Evolutionary conservation across 2,113 vertebrate genomes (phyloP).

Genomic region (Rhegmatorhina hoffmannsi): DNA sequence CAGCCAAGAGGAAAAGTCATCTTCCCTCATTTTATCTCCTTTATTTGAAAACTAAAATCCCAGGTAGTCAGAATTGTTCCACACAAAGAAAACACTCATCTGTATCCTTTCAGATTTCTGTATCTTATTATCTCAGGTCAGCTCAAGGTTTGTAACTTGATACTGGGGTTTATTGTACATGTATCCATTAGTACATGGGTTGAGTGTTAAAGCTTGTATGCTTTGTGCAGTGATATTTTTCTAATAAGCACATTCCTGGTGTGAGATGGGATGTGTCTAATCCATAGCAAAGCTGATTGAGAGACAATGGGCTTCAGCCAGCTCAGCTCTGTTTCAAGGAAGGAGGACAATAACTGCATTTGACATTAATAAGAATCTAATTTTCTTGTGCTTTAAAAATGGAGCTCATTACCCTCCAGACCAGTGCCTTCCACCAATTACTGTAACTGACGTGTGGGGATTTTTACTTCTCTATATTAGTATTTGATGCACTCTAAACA

Average conservation of each 20-base stretch:
- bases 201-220: slow-evolving; percentile 59
- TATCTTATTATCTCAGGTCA: slow-evolving; percentile 11
- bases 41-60: slow-evolving; percentile 12
- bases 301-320: slow-evolving; percentile 72
- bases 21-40: background rate
- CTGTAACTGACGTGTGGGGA: background rate
- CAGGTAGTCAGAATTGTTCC: background rate
- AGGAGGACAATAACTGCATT: slow-evolving; percentile 71
- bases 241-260: slow-evolving; percentile 76
- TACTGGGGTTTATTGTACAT: slow-evolving; percentile 23
- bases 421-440: slow-evolving; percentile 49
- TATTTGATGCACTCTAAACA: slow-evolving; percentile 33
- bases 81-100: slow-evolving; percentile 24
- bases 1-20: slow-evolving; percentile 27
- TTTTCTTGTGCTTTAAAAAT: slow-evolving; percentile 71
- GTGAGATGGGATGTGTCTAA: slow-evolving; percentile 73
- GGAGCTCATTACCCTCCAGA: slow-evolving; percentile 55
- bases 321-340: slow-evolving; percentile 72
- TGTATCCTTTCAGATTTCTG: slow-evolving; percentile 2
- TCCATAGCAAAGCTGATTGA: slow-evolving; percentile 76
- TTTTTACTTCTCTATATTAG: slow-evolving; percentile 29
- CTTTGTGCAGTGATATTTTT: slow-evolving; percentile 54
- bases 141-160: slow-evolving; percentile 1
- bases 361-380: slow-evolving; percentile 78
- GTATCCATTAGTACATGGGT: slow-evolving; percentile 35